Evolutionary conservation across 2,888 invertebrate species (phyloP), one percentile per base, ranked within the genome.

Genomic region (Unio pictorum): DNA sequence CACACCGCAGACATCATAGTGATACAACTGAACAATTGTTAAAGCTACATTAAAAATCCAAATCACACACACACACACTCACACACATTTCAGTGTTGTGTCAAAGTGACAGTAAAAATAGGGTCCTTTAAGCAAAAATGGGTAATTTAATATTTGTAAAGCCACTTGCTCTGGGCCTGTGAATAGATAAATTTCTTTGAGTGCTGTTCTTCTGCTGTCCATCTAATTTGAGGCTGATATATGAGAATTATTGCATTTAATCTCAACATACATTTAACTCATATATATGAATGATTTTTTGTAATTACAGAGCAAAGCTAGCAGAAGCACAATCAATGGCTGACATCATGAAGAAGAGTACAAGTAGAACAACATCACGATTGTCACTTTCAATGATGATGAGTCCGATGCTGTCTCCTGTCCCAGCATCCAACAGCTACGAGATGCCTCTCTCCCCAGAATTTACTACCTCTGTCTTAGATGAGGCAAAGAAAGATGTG

Each of bases 281-380:
- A 17, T n/a, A n/a, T 30, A 26, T 64, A 15, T 30, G 30, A 28
- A n/a, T 59, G 30, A 71, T 34, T 18, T n/a, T n/a, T 0, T 18
- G 26, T 64, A 55, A 55, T 72, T 80, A 68, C 74, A 90, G 91
- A 79, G 95, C 96, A 0, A 95, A 96, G 88, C 91, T 98, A 67
- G 93, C 96, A 87, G 98, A 98, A 90, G 94, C 96, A 0, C 96
- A 95, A 86, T 93, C 94, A 67, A 93, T 94, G 86, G 94, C 94
- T 86, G 94, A 95, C 78, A 93, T 94, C 80, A 87, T 95, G 54
- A 84, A 85, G 69, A 68, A 81, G 26, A 55, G 57, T 2, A 63
- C 72, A 23, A 68, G 69, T 11, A 64, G 68, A 34, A 74, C 78
- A 15, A 30, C 76, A 26, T 83, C 84, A 17, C 71, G 83, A 4